Base-by-base conservation (phyloP, 2,888 invertebrate genomes). In the Phortica okadai region DNA sequence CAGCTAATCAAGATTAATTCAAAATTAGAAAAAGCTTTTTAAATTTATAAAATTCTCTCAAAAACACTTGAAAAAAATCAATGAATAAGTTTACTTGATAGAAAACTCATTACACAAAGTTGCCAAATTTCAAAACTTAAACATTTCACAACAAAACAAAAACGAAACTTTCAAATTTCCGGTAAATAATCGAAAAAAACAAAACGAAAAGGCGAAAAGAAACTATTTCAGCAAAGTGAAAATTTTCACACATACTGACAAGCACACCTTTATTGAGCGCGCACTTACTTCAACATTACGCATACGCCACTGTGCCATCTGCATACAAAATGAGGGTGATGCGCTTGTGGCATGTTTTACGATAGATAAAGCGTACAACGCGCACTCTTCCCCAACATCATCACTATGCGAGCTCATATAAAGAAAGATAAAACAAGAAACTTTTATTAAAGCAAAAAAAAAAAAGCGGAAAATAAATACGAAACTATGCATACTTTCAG, bases 401-500 rank as follows among this genome's bases (percentile, higher is more conserved):
- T 33, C 33, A 33, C 4, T 33, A 33, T 33, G 33, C 33, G 33
- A 33, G 45, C 21, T 10, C 16, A 44, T 14, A 11, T 1, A 16
- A 56, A 72, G 56, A 42, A 58, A 41, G 59, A 59, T 41, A 42
- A 73, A 73, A 42, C 8, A 11, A 67, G 42, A 33, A 67, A 11
- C 10, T 10, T 67, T 67, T 6, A n/a, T 21, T 33, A 3, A 33
- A 33, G 33, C 1, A 33, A 33, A 33, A 33, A 33, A 1, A 33
- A 33, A 33, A n/a, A 0, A 64, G 6, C 33, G 1, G 6, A 64
- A 7, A 21, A 64, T 33, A 6, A 41, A 21, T 10, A 66, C 14
- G 21, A 21, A 25, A 25, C 45, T 67, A 21, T 73, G 76, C 78
- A 75, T 77, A 74, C 75, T 74, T 78, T 75, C 3, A 5, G 70